Evolutionary conservation across 2,888 invertebrate species (phyloP).

Genomic region (Drosophila setosimentum): DNA sequence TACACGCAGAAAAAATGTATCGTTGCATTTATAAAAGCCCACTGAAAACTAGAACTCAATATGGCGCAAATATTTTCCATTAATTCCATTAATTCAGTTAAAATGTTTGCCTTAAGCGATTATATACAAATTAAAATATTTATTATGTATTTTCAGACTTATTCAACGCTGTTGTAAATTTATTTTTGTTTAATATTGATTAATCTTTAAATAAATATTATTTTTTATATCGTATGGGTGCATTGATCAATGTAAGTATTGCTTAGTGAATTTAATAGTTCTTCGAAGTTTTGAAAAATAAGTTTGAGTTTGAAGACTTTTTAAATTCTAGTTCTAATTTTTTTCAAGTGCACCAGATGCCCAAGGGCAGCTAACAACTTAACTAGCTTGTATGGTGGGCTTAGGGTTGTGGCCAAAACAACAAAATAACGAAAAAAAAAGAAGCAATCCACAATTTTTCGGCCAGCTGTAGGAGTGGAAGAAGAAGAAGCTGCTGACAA

Average conservation of each 20-base stretch:
- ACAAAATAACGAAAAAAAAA: background rate
- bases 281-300: background rate
- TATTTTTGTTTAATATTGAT: too few species aligned
- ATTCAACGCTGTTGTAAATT: too few species aligned
- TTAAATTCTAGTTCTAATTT: background rate
- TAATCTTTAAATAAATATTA: background rate
- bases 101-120: background rate
- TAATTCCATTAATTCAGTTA: background rate
- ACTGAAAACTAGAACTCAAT: background rate
- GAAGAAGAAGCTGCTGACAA: constrained; percentile 44
- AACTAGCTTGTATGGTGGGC: constrained; percentile 74
- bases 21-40: background rate
- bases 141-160: too few species aligned
- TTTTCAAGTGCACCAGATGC: constrained; percentile 23
- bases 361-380: constrained; percentile 77
- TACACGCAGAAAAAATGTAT: background rate
- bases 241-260: background rate
- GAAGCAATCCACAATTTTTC: constrained; percentile 53
- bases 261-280: background rate
- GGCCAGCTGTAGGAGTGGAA: constrained; percentile 54
- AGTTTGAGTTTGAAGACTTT: fast-evolving
- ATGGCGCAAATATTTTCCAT: background rate
- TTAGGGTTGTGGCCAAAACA: constrained; percentile 60
- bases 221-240: background rate
- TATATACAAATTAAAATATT: background rate